Evolutionary conservation across 2,113 vertebrate genomes (phyloP).

Genomic region (Microcebus ravelobensis): DNA sequence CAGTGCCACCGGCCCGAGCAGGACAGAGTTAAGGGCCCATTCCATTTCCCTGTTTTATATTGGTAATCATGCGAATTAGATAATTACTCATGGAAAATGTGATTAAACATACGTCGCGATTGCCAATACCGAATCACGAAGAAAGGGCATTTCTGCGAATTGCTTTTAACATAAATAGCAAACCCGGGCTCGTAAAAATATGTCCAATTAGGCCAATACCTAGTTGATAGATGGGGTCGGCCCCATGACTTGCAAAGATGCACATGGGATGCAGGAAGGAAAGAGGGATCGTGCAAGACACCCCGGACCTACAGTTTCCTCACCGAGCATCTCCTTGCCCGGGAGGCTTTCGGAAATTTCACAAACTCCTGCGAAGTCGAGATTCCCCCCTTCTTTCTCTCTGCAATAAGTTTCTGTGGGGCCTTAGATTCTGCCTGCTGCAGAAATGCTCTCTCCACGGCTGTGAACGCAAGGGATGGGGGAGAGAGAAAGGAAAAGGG

Average conservation of each 20-base stretch:
- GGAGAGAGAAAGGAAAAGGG: constrained; percentile 34
- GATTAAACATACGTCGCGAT: constrained; percentile 80
- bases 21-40: constrained; percentile 75
- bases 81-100: constrained; percentile 83
- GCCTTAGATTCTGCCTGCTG: constrained; percentile 57
- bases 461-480: constrained; percentile 72
- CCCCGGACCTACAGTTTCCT: background rate
- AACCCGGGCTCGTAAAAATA: constrained; percentile 79
- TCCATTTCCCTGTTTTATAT: constrained; percentile 81
- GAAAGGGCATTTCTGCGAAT: constrained; percentile 77
- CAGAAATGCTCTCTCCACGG: constrained; percentile 58
- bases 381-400: constrained; percentile 34
- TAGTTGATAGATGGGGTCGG: constrained; percentile 73
- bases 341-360: constrained; percentile 45
- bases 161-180: constrained; percentile 76
- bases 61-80: constrained; percentile 84
- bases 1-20: constrained; percentile 70
- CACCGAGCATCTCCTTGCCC: constrained; percentile 50
- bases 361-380: constrained; percentile 67
- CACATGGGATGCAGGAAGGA: constrained; percentile 47
- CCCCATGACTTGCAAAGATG: constrained; percentile 66
- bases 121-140: constrained; percentile 72
- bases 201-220: constrained; percentile 77
- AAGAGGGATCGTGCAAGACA: background rate
- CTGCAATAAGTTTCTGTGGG: constrained; percentile 69